phyloP scores from a whole-genome alignment of 2,888 invertebrate genomes.

The Petrolisthes manimaculis region DNA sequence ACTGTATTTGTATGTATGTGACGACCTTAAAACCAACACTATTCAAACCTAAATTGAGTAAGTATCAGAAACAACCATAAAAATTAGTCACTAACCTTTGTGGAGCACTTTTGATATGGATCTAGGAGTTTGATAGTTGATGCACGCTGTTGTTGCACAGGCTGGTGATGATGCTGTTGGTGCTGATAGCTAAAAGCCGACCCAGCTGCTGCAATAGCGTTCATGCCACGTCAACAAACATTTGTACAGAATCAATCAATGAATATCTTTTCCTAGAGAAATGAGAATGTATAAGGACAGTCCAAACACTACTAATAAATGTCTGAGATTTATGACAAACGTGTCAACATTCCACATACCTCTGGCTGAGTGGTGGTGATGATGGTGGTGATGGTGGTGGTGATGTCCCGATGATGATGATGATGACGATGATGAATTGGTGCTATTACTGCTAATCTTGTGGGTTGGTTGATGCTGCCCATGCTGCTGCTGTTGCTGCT shows the following conservation, averaged over 20 bases:
- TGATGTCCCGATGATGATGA: constrained; percentile 28
- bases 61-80: too few species aligned
- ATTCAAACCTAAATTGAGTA: too few species aligned
- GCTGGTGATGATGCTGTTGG: constrained; percentile 55
- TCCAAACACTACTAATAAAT: neutral
- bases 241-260: neutral
- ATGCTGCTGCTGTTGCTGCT: constrained; percentile 55
- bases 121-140: constrained; percentile 65
- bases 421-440: constrained; percentile 39
- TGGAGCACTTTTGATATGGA: constrained; percentile 65
- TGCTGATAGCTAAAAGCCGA: constrained; percentile 43
- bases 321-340: neutral
- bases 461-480: constrained; percentile 63
- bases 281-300: neutral
- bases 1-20: too few species aligned
- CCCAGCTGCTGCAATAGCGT: constrained; percentile 34
- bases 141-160: constrained; percentile 48
- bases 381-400: constrained; percentile 56
- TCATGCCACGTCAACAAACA: neutral
- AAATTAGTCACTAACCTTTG: constrained; percentile 45
- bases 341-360: neutral
- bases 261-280: neutral
- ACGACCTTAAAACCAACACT: too few species aligned
- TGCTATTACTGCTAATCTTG: constrained; percentile 60
- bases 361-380: constrained; percentile 55